phyloP scores from a whole-genome alignment of 2,797 vertebrate species.

The Poecilia picta region DNA sequence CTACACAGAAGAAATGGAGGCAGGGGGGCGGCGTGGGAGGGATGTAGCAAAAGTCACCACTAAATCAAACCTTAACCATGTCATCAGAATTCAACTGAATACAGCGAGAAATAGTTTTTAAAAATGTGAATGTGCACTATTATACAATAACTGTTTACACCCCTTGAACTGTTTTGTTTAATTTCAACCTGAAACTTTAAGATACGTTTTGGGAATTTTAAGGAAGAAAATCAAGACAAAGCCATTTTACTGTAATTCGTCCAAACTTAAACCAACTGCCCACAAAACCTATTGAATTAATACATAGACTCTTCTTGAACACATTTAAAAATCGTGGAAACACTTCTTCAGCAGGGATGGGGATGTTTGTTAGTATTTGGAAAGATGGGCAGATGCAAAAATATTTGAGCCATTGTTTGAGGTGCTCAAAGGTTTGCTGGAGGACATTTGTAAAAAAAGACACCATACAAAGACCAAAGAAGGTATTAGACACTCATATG shows the following conservation, averaged over 20 bases:
- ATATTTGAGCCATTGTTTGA: not conserved
- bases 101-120: not conserved
- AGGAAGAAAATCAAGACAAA: not conserved
- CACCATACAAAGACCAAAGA: not conserved
- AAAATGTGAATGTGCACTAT: not conserved
- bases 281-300: not conserved
- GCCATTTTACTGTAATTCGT: not conserved
- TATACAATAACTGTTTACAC: not conserved
- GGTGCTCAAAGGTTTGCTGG: not conserved
- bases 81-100: conserved; percentile 2
- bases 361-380: not conserved
- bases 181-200: not conserved
- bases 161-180: not conserved
- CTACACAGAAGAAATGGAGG: conserved; percentile 7
- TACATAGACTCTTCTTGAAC: not conserved
- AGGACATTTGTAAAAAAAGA: not conserved
- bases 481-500: not conserved
- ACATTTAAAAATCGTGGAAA: not conserved
- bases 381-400: not conserved
- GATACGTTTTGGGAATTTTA: not conserved
- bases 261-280: not conserved
- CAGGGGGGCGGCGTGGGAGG: not conserved
- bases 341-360: not conserved
- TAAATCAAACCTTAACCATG: not conserved
- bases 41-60: not conserved